Base-by-base conservation (phyloP, 1,140 invertebrate genomes). In the Steinernema khuongi region DNA sequence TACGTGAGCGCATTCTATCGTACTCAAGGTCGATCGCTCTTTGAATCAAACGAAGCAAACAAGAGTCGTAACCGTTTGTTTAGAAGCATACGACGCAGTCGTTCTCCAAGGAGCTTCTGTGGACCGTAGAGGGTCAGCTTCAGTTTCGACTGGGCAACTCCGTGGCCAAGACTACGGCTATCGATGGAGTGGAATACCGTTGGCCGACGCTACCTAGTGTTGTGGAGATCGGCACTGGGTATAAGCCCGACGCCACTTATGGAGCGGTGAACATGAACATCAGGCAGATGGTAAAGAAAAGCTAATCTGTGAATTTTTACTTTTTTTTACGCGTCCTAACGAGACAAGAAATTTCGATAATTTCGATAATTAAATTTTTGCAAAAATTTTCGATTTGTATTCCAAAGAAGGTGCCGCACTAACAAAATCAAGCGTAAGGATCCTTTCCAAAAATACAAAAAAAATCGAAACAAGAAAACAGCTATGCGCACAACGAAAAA, bases 61-160 rank as follows among this genome's bases (percentile, higher is more conserved):
- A n/a, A n/a, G n/a, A n/a, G n/a, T n/a, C n/a, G n/a, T n/a, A n/a
- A 60, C 19, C 11, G 50, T 60, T 60, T 60, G 50, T 22, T 60
- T 60, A 60, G 50, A 4, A 7, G 2, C 50, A 60, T 26, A 60
- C 11, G 4, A 60, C 50, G 2, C 11, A 60, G 4, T 60, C 50
- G 14, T 60, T 60, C 50, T 60, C 50, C 4, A 60, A 60, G 50
- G 2, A 22, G 19, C 50, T 60, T 22, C 22, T 60, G 7, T 60
- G 50, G 50, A 60, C 50, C 50, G 50, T 60, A 7, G 50, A 60
- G 26, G 50, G 50, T n/a, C 50, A 60, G 50, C 22, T 60, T 7
- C 50, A 60, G 50, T 60, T 60, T 22, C 11, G 22, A 4, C 50
- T 60, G 50, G 50, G 50, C 14, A 7, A 22, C 50, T 7, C 14